Base-by-base conservation (phyloP, 2,113 vertebrate genomes). In the Furnarius figulus region DNA sequence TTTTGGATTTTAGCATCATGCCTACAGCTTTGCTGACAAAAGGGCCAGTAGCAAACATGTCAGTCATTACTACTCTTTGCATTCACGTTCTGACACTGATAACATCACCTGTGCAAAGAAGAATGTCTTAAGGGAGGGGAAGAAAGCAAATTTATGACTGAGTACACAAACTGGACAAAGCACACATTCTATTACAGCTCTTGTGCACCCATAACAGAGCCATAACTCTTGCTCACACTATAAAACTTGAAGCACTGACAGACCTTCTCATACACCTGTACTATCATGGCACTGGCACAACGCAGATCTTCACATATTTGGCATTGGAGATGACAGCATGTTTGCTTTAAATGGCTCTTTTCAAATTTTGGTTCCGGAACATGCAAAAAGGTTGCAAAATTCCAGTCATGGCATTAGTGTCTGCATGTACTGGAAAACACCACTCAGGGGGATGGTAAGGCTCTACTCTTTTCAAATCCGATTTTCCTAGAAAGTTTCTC, bases 281-380 rank as follows among this genome's bases (percentile, higher is more conserved):
- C 6, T 8, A 18, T 12, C 31, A 15, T 1, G 12, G 27, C 10
- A 87, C 2, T 12, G 14, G 4, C 12, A 70, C 50, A 20, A 55
- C 3, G 46, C 0, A 3, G 3, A 28, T 47, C 40, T 56, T 22
- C 3, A 42, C 4, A 9, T 12, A 35, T 25, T 42, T 59, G 14
- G 59, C 55, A 61, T 7, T 50, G 16, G 50, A 70, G 35, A 56
- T 6, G 33, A 12, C 44, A 55, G 25, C 9, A 9, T 5, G 58
- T 33, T 46, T 42, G 44, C 30, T 68, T 46, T 19, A 35, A 24
- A 16, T 11, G 15, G 30, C 20, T 73, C n/a, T 56, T 87, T 61
- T 56, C 35, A 84, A 89, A 87, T 15, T 10, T 1, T 42, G 28
- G 39, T 77, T 70, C 70, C 35, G 70, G 46, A 87, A 61, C 13